These are phyloP conservation scores for Napeogenes inachia DNA, from an alignment of 2,888 invertebrate genomes.

Conservation along the genomic window DNA sequence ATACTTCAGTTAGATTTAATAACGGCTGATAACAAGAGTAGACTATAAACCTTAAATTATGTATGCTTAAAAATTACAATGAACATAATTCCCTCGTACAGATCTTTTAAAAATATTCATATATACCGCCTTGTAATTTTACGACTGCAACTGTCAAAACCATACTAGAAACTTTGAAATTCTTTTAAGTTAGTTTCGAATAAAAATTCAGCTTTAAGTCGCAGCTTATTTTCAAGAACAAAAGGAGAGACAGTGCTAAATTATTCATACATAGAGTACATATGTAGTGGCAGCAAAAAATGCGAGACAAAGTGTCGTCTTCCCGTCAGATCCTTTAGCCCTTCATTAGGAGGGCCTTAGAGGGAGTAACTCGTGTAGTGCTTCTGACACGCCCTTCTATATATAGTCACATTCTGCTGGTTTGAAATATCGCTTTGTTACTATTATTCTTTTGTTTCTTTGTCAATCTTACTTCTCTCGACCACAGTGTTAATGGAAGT, in stretches of 20 bases:
- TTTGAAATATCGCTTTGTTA: conserved; percentile 30
- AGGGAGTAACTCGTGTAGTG: conserved; percentile 40
- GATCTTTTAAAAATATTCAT: neutral
- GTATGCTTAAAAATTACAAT: neutral
- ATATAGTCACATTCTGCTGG: conserved; percentile 25
- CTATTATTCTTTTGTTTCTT: conserved; percentile 13
- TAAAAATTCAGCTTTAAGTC: conserved; percentile 16
- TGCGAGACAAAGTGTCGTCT: conserved; percentile 51
- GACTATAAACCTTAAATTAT: neutral
- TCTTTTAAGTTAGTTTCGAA: conserved; percentile 14
- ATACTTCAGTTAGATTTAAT: too few species aligned
- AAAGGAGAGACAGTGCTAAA: conserved; percentile 26
- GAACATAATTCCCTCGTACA: neutral
- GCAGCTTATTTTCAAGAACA: conserved; percentile 27
- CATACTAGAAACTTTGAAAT: neutral
- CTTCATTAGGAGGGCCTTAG: conserved; percentile 53
- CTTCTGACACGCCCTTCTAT: conserved; percentile 39
- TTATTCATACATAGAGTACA: conserved; percentile 29
- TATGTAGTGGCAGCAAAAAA: conserved; percentile 46
- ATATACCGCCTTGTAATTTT: neutral
- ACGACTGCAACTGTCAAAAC: neutral
- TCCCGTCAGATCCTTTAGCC: conserved; percentile 42
- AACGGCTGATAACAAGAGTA: too few species aligned
- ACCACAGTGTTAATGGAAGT: too few species aligned
- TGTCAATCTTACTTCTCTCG: neutral